Evolutionary conservation across 2,888 invertebrate species (phyloP).

Genomic region (Clunio marinus): DNA sequence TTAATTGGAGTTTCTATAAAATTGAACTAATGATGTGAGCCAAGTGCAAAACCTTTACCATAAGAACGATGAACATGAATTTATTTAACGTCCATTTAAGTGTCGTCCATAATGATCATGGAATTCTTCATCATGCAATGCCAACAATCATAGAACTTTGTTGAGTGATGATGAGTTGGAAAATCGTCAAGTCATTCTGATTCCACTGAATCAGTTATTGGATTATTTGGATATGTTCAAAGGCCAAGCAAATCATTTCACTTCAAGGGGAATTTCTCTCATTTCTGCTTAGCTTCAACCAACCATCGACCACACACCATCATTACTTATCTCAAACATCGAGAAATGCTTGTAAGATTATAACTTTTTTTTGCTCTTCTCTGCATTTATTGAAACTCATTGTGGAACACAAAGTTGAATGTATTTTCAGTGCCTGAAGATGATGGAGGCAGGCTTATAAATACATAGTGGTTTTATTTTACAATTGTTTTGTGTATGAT

Average conservation of each 20-base stretch:
- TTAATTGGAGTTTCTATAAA: slow-evolving; percentile 34
- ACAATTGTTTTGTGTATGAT: slow-evolving; percentile 30
- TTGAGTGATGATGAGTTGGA: not conserved
- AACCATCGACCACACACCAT: slow-evolving; percentile 36
- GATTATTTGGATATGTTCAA: not conserved
- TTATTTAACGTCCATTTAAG: slow-evolving; percentile 36
- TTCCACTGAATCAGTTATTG: slow-evolving; percentile 27
- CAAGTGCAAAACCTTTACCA: slow-evolving; percentile 35
- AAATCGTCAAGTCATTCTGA: slow-evolving; percentile 33
- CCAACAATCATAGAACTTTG: slow-evolving; percentile 13
- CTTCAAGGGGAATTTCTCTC: slow-evolving; percentile 20
- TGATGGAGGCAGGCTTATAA: slow-evolving; percentile 31
- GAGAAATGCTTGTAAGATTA: slow-evolving; percentile 30
- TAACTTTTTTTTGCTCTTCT: slow-evolving; percentile 38
- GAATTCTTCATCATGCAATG: not conserved
- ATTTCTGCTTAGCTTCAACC: slow-evolving; percentile 17
- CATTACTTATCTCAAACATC: slow-evolving; percentile 25
- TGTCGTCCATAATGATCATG: not conserved
- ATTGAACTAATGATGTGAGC: slow-evolving; percentile 2
- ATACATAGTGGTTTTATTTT: slow-evolving; percentile 34
- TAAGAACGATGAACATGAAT: slow-evolving; percentile 1
- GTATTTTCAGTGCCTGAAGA: slow-evolving; percentile 21
- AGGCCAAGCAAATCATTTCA: not conserved
- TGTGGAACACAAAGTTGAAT: not conserved
- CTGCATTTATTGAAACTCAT: slow-evolving; percentile 31